A percentile compares a stretch with the other conserved stretches of the same genome.
These are phyloP conservation scores for Platysteira castanea DNA, from an alignment of 2,113 vertebrate species.

Conservation along the genomic window DNA sequence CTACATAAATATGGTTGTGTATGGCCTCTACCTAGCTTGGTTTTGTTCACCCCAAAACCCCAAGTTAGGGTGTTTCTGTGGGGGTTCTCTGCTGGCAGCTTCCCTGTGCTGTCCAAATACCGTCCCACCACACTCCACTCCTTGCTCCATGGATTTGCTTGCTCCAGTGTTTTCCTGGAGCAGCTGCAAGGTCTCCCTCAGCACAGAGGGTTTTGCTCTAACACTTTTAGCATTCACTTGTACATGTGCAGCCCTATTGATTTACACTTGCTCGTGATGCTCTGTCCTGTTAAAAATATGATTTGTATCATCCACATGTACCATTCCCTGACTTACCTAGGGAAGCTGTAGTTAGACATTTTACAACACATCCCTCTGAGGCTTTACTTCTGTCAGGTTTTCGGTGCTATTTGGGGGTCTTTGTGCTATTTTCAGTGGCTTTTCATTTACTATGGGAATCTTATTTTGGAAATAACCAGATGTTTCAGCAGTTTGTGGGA, in stretches of 20 bases:
- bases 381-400: background rate
- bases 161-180: background rate
- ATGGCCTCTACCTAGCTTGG: background rate
- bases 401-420: background rate
- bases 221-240: fast-evolving
- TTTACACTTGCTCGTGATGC: background rate
- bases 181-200: background rate
- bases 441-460: background rate
- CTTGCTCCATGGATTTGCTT: background rate
- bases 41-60: background rate
- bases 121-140: background rate
- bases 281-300: background rate
- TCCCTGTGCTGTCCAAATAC: background rate
- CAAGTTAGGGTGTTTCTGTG: background rate
- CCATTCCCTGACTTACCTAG: background rate
- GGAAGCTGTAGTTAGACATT: background rate
- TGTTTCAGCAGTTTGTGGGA: background rate
- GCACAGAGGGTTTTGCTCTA: background rate
- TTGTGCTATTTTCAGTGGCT: background rate
- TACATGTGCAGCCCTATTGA: background rate
- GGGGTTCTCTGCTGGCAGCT: background rate
- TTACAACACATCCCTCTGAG: background rate
- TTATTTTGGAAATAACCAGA: conserved; percentile 5
- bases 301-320: background rate
- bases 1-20: background rate